Conservation (phyloP, 2,888 invertebrate species). For the Yponomeuta malinellus region DNA sequence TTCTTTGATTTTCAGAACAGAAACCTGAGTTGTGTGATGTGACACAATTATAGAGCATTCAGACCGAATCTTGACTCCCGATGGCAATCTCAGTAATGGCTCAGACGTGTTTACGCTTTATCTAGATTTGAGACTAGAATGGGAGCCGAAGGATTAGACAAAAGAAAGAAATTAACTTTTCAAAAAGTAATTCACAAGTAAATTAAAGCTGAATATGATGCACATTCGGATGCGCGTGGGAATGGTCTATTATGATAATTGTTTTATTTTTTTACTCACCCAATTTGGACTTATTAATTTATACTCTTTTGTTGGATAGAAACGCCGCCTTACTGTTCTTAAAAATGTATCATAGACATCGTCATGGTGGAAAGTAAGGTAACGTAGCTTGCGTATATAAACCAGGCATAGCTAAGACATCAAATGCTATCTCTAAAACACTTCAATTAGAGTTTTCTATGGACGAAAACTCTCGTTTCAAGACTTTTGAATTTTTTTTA, state of each 20-base stretch:
- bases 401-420: too few relatives aligned
- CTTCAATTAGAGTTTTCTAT: too few relatives aligned
- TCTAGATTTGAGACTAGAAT: slow-evolving; percentile 6
- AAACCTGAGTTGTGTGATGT: not conserved
- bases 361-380: too few relatives aligned
- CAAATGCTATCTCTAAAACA: too few relatives aligned
- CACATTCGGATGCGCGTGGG: not conserved
- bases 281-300: not conserved
- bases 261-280: not conserved
- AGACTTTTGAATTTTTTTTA: too few relatives aligned
- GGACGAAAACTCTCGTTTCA: too few relatives aligned
- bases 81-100: slow-evolving; percentile 8
- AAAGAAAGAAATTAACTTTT: not conserved
- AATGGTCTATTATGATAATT: not conserved
- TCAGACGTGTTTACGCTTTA: slow-evolving; percentile 3
- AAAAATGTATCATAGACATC: too few relatives aligned
- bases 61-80: slow-evolving; percentile 1
- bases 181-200: not conserved
- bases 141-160: slow-evolving; percentile 1
- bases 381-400: too few relatives aligned
- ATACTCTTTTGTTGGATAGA: not conserved
- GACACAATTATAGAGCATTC: slow-evolving; percentile 14
- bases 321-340: not conserved
- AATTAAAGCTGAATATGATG: not conserved
- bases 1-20: not conserved